Conservation (phyloP, 1,140 invertebrate genomes). For the Intoshia linei region DNA sequence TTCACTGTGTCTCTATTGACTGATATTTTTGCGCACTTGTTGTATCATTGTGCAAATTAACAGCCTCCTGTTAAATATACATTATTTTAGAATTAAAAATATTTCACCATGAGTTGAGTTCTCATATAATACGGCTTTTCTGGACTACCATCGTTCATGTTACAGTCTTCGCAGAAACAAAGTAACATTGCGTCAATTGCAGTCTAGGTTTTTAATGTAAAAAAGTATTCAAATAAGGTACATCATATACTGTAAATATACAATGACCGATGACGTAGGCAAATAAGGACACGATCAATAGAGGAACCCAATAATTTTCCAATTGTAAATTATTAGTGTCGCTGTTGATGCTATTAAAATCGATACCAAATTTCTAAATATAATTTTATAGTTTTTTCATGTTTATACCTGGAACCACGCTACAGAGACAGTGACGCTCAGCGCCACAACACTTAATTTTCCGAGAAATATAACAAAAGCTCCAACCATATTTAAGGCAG, state of each 20-base stretch:
- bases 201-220: constrained; percentile 30
- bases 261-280: constrained; percentile 65
- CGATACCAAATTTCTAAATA: neutral
- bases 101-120: constrained; percentile 35
- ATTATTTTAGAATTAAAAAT: too few species aligned
- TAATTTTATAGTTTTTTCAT: neutral
- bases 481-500: constrained; percentile 60
- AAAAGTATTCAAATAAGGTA: constrained; percentile 19
- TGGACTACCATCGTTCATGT: constrained; percentile 35
- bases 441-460: constrained; percentile 44
- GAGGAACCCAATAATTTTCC: too few species aligned
- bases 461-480: constrained; percentile 69
- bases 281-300: constrained; percentile 49
- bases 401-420: constrained; percentile 28
- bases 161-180: constrained; percentile 33
- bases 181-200: constrained; percentile 67
- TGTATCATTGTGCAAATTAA: too few species aligned
- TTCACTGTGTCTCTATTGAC: too few species aligned
- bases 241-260: constrained; percentile 64
- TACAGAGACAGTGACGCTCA: constrained; percentile 14
- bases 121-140: constrained; percentile 39
- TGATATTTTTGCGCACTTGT: too few species aligned
- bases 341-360: neutral
- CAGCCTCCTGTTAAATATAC: too few species aligned
- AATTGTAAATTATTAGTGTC: neutral